Conservation (phyloP, 2,888 invertebrate species). For the Pycnomerus fuliginosus region DNA sequence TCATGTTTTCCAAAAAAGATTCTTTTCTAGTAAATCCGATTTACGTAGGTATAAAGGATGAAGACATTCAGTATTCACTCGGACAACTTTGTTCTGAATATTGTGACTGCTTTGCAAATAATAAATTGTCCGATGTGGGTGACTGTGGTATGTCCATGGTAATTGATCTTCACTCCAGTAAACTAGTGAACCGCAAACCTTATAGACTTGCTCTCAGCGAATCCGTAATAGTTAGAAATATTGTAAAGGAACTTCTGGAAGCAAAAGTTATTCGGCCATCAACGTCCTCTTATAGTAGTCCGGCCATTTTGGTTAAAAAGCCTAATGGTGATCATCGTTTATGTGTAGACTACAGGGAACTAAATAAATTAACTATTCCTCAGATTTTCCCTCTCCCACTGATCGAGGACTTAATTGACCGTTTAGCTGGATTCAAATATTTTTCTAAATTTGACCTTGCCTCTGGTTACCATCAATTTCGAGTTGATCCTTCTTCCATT, state of each 20-base stretch:
- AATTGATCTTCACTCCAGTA: not conserved
- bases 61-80: too few relatives aligned
- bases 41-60: too few relatives aligned
- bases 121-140: constrained; percentile 2
- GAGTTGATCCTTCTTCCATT: constrained; percentile 28
- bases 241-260: not conserved
- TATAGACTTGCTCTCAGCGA: constrained; percentile 1
- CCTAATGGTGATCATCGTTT: constrained; percentile 1
- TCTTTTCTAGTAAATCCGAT: too few relatives aligned
- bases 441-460: constrained; percentile 30
- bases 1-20: constrained; percentile 1
- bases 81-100: too few relatives aligned
- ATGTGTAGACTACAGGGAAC: constrained; percentile 19
- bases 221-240: not conserved
- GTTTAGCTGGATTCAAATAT: constrained; percentile 16
- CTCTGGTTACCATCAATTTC: constrained; percentile 37
- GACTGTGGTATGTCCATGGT: not conserved
- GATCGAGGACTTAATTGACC: constrained; percentile 24
- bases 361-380: constrained; percentile 17
- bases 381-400: constrained; percentile 17
- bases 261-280: not conserved
- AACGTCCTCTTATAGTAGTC: not conserved
- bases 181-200: not conserved
- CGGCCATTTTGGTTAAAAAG: constrained; percentile 10
- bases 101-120: constrained; percentile 1